phyloP scores from a whole-genome alignment of 2,113 vertebrate genomes.

The Oostethus manadensis region DNA sequence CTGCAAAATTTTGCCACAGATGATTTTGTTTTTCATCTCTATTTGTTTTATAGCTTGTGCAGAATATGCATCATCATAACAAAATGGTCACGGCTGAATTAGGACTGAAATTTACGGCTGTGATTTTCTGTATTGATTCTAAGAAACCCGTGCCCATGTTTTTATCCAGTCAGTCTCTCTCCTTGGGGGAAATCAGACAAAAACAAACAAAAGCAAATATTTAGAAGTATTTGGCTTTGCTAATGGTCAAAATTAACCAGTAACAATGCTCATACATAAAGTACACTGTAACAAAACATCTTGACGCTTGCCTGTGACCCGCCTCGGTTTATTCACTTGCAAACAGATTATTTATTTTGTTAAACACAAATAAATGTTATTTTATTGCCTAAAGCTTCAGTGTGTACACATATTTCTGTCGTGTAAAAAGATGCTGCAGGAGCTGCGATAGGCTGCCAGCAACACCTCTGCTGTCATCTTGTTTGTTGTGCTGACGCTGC shows the following conservation, averaged over 20 bases:
- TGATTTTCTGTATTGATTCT: too few relatives aligned
- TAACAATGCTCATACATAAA: too few relatives aligned
- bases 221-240: too few relatives aligned
- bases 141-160: too few relatives aligned
- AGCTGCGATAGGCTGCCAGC: slow-evolving; percentile 47
- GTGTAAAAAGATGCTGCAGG: slow-evolving; percentile 29
- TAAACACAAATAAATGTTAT: slow-evolving; percentile 94
- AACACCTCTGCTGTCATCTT: slow-evolving; percentile 48
- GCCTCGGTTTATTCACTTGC: slow-evolving; percentile 77
- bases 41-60: slow-evolving; percentile 6
- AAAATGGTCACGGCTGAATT: not conserved
- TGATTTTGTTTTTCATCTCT: slow-evolving; percentile 5
- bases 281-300: too few relatives aligned
- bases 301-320: slow-evolving; percentile 29
- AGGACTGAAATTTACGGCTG: too few relatives aligned
- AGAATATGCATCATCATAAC: slow-evolving; percentile 18
- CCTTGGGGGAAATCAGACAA: too few relatives aligned
- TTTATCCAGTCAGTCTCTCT: too few relatives aligned
- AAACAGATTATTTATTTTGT: slow-evolving; percentile 97
- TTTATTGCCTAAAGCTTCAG: slow-evolving; percentile 77
- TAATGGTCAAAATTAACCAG: too few relatives aligned
- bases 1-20: not conserved
- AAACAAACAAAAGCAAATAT: too few relatives aligned
- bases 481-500: slow-evolving; percentile 41
- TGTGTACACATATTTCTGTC: slow-evolving; percentile 11